These are phyloP conservation scores for Minunthozetes semirufus DNA, from an alignment of 2,888 invertebrate genomes.

Conservation along the genomic window DNA sequence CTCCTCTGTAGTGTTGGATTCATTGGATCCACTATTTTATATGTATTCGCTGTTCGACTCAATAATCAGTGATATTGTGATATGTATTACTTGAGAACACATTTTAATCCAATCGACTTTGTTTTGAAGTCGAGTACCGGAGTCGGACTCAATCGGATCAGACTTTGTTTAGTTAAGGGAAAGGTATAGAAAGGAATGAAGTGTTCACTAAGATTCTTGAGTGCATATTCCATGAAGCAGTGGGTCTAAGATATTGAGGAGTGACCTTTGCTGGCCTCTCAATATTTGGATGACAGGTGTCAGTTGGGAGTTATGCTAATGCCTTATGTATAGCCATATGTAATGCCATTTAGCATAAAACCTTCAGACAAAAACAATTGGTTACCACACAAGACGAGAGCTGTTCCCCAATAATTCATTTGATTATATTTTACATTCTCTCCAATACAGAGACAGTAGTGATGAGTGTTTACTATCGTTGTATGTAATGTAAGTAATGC, in stretches of 20 bases:
- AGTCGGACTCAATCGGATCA: background rate
- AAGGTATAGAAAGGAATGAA: background rate
- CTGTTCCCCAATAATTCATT: conserved; percentile 8
- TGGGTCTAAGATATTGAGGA: background rate
- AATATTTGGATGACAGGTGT: conserved; percentile 21
- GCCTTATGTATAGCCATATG: background rate
- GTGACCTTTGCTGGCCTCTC: conserved; percentile 1
- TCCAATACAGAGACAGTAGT: background rate
- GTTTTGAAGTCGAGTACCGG: conserved; percentile 6
- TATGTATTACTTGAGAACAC: conserved; percentile 14
- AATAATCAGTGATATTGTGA: background rate
- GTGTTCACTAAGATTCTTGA: background rate
- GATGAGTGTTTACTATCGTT: conserved; percentile 22
- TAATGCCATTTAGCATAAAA: conserved; percentile 18
- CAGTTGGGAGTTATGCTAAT: conserved; percentile 13
- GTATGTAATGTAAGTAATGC: background rate
- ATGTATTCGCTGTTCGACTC: background rate
- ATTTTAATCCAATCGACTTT: conserved; percentile 23
- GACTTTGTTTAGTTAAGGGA: background rate
- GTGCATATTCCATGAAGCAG: background rate
- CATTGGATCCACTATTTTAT: too few species aligned
- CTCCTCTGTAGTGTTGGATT: background rate
- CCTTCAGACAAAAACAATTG: conserved; percentile 19
- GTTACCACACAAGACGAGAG: conserved; percentile 18
- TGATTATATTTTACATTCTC: background rate